A percentile compares a stretch with the other conserved stretches of the same genome.
These are phyloP conservation scores for Crocidura indochinensis DNA, from an alignment of 2,797 vertebrate species.

Conservation along the genomic window DNA sequence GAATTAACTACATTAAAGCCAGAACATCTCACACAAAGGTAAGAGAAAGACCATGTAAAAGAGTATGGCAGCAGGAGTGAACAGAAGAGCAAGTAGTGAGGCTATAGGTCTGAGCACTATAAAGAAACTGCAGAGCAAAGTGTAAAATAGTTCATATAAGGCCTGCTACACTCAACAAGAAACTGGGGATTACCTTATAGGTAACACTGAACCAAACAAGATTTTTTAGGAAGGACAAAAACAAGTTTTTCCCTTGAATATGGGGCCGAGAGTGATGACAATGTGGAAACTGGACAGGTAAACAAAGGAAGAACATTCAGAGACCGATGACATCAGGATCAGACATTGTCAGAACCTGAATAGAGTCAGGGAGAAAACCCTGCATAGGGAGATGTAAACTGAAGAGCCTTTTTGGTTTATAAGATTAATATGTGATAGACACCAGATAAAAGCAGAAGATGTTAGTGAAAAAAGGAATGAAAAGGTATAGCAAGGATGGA, in stretches of 20 bases:
- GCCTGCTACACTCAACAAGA: not conserved
- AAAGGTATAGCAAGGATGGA: not conserved
- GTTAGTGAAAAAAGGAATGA: not conserved
- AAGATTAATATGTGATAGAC: not conserved
- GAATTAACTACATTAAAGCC: not conserved
- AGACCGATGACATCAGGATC: not conserved
- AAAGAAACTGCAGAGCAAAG: not conserved
- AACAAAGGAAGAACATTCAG: not conserved
- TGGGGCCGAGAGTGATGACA: not conserved
- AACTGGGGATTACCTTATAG: not conserved
- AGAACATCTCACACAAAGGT: not conserved
- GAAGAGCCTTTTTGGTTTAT: conserved; percentile 4
- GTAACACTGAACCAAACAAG: not conserved
- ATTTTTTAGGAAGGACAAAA: conserved; percentile 9
- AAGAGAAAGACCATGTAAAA: not conserved
- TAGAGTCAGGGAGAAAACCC: not conserved
- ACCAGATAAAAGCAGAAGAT: not conserved
- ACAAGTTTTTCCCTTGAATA: conserved; percentile 11
- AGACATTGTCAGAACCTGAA: not conserved
- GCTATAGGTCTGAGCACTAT: not conserved
- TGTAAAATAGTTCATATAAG: not conserved
- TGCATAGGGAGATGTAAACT: not conserved
- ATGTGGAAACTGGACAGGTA: not conserved
- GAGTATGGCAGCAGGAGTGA: not conserved
- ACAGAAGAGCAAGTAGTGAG: not conserved